Conservation (phyloP, 2,797 vertebrate genomes). For the Gastrophryne carolinensis region DNA sequence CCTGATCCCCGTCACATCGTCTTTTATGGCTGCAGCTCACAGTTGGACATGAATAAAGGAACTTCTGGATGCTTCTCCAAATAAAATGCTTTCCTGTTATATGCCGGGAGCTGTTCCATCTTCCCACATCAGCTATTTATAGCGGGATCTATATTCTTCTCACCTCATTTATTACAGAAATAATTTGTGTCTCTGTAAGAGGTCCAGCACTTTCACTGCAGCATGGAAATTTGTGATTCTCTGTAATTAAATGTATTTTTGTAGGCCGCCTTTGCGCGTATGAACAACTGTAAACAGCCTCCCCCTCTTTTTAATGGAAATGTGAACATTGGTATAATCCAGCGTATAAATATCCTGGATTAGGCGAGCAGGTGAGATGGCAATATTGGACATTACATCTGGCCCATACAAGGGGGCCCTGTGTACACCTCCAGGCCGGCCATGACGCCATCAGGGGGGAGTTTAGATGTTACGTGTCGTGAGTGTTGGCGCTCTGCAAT, state of each 20-base stretch:
- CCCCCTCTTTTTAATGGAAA: constrained; percentile 7
- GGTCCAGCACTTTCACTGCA: too few relatives aligned
- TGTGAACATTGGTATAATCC: neutral
- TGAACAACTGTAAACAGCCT: neutral
- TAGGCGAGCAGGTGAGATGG: constrained; percentile 10
- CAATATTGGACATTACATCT: neutral
- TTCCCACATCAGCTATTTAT: too few relatives aligned
- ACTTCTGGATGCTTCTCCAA: too few relatives aligned
- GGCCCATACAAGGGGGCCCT: neutral
- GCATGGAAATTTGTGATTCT: neutral
- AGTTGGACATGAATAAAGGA: too few relatives aligned
- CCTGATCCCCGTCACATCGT: too few relatives aligned
- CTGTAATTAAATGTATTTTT: neutral
- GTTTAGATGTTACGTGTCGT: neutral
- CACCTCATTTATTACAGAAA: neutral
- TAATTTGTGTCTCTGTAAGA: neutral
- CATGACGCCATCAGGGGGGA: neutral
- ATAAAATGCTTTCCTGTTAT: too few relatives aligned
- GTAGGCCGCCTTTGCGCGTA: neutral
- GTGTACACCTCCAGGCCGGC: constrained; percentile 1
- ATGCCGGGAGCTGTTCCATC: too few relatives aligned
- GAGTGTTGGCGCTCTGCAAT: constrained; percentile 1
- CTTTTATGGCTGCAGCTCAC: too few relatives aligned
- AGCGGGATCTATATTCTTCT: neutral
- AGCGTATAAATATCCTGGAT: constrained; percentile 20